phyloP scores from a whole-genome alignment of 2,888 invertebrate species.

The Ochropleura leucogaster region DNA sequence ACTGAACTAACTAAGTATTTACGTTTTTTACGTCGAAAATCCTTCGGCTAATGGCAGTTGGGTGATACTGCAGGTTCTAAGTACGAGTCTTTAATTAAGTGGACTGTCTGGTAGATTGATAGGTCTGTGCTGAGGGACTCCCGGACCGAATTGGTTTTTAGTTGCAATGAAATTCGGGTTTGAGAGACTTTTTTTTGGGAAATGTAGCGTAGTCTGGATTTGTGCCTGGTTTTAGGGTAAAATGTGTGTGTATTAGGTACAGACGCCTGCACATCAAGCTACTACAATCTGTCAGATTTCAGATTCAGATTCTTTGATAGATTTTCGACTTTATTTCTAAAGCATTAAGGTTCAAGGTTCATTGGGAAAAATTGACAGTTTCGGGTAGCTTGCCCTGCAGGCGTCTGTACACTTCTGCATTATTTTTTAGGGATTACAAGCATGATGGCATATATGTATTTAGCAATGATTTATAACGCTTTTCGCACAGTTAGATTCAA shows the following conservation, averaged over 20 bases:
- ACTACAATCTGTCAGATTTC: too few relatives aligned
- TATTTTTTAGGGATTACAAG: too few relatives aligned
- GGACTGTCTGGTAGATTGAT: conserved; percentile 68
- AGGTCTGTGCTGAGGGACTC: conserved; percentile 57
- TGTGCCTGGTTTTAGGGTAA: too few relatives aligned
- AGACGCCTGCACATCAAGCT: too few relatives aligned
- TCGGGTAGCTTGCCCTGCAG: too few relatives aligned
- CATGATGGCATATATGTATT: too few relatives aligned
- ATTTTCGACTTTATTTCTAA: too few relatives aligned
- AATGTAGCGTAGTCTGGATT: not conserved
- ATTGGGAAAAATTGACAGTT: too few relatives aligned
- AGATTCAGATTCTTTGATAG: too few relatives aligned
- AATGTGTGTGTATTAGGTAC: too few relatives aligned
- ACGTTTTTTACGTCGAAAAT: conserved; percentile 47
- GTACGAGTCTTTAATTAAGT: conserved; percentile 67
- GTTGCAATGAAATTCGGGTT: conserved; percentile 38
- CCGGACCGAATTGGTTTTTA: conserved; percentile 45
- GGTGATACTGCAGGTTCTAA: conserved; percentile 55
- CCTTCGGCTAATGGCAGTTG: conserved; percentile 44
- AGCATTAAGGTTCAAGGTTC: too few relatives aligned
- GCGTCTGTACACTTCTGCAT: too few relatives aligned
- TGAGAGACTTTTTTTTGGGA: not conserved
- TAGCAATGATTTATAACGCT: not conserved
- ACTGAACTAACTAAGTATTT: conserved; percentile 47
- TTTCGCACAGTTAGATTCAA: not conserved